phyloP scores from a whole-genome alignment of 2,888 invertebrate genomes.

The Rhingia rostrata region DNA sequence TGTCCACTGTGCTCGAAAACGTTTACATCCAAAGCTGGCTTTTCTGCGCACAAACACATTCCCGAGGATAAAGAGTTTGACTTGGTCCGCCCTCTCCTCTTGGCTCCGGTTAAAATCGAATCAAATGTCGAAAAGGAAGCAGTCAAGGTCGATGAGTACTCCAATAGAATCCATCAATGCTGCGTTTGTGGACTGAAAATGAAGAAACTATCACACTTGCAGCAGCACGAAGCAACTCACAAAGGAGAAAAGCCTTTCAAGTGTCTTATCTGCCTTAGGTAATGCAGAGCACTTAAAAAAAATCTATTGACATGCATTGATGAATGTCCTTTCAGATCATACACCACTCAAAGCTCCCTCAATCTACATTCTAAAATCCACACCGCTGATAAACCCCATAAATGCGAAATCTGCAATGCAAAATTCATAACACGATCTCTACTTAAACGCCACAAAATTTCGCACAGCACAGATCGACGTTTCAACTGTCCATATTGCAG shows the following conservation, averaged over 20 bases:
- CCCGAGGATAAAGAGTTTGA: constrained; percentile 69
- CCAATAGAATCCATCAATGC: constrained; percentile 63
- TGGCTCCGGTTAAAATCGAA: constrained; percentile 58
- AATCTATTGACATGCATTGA: neutral
- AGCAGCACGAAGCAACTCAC: constrained; percentile 74
- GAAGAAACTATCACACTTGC: constrained; percentile 57
- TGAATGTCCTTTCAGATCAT: constrained; percentile 54
- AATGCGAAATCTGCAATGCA: constrained; percentile 67
- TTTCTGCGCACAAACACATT: constrained; percentile 74
- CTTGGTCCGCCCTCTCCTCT: constrained; percentile 68
- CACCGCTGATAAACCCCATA: constrained; percentile 57
- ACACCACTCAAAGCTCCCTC: constrained; percentile 70
- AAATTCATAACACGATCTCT: constrained; percentile 71
- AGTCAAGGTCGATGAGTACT: constrained; percentile 36
- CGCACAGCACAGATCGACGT: constrained; percentile 68
- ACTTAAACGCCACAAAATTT: constrained; percentile 71
- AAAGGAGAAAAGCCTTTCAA: constrained; percentile 71
- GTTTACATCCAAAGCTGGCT: constrained; percentile 69
- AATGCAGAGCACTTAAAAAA: constrained; percentile 6
- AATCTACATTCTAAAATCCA: constrained; percentile 75
- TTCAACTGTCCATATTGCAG: constrained; percentile 73
- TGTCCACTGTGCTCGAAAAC: constrained; percentile 69
- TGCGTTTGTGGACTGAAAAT: constrained; percentile 74
- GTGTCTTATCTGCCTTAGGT: constrained; percentile 76
- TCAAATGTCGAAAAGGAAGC: constrained; percentile 10